phyloP scores from a whole-genome alignment of 2,797 vertebrate species.

The Lepus townsendii region DNA sequence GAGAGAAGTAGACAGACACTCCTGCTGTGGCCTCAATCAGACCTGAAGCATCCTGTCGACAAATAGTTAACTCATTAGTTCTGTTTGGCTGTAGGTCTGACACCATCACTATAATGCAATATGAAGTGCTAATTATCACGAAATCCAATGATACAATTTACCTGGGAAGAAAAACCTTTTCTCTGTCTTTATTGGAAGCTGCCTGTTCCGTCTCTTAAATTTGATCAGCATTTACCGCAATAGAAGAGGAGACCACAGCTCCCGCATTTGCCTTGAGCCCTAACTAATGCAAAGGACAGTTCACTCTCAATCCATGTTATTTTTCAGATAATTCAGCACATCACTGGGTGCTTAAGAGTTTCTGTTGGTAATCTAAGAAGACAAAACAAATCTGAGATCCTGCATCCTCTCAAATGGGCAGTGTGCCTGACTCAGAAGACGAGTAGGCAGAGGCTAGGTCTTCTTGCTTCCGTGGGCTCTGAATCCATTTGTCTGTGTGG shows the following conservation, averaged over 20 bases:
- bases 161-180: conserved; percentile 3
- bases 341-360: conserved; percentile 81
- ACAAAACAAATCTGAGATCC: conserved; percentile 81
- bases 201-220: conserved; percentile 70
- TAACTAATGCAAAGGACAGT: conserved; percentile 75
- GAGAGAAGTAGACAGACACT: conserved; percentile 45
- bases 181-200: conserved; percentile 64
- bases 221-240: conserved; percentile 81
- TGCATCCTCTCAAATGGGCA: conserved; percentile 7
- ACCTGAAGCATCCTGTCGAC: conserved; percentile 78
- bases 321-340: conserved; percentile 74
- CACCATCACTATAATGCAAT: conserved; percentile 78
- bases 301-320: conserved; percentile 68
- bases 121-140: conserved; percentile 63
- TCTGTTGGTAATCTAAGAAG: conserved; percentile 81
- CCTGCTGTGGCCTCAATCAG: conserved; percentile 77
- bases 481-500: conserved; percentile 49
- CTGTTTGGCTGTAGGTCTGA: conserved; percentile 62
- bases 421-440: neutral
- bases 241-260: conserved; percentile 67
- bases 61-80: conserved; percentile 82
- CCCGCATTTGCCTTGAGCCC: neutral
- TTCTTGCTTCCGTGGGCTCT: conserved; percentile 15
- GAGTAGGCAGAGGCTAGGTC: conserved; percentile 6
- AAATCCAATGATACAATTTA: conserved; percentile 77